These are phyloP conservation scores for Melipona beecheii DNA, from an alignment of 2,888 invertebrate species.

Conservation along the genomic window DNA sequence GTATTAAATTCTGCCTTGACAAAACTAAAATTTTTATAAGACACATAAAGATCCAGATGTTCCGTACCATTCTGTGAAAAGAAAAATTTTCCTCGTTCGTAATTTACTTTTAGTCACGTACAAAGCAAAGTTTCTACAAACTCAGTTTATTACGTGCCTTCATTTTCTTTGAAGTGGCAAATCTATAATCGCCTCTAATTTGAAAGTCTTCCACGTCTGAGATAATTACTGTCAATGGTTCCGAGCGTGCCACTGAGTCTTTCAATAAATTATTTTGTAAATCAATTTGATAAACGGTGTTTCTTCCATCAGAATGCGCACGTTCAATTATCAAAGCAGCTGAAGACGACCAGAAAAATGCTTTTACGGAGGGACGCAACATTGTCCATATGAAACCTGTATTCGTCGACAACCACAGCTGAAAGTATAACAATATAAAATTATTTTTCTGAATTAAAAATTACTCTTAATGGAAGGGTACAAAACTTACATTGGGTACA, in stretches of 20 bases:
- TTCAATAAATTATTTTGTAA: conserved; percentile 13
- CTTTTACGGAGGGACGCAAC: conserved; percentile 90
- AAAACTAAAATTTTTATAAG: conserved; percentile 90
- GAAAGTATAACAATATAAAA: conserved; percentile 46
- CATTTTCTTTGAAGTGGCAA: conserved; percentile 89
- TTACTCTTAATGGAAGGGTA: neutral
- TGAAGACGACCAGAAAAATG: conserved; percentile 89
- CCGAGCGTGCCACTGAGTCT: neutral
- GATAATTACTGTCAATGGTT: conserved; percentile 84
- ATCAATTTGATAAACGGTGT: conserved; percentile 84
- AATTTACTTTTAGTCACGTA: no score
- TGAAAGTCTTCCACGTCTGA: conserved; percentile 92
- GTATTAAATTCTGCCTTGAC: conserved; percentile 91
- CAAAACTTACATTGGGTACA: conserved; percentile 86
- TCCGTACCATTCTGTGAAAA: conserved; percentile 48
- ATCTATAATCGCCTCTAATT: conserved; percentile 93
- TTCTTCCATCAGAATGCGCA: conserved; percentile 87
- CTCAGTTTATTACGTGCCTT: conserved; percentile 36
- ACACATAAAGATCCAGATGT: conserved; percentile 85
- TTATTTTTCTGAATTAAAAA: neutral
- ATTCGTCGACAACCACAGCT: conserved; percentile 92
- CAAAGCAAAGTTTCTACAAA: neutral
- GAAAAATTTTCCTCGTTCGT: neutral
- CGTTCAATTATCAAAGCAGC: conserved; percentile 89
- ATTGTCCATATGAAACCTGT: conserved; percentile 90